phyloP scores from a whole-genome alignment of 1,140 invertebrate genomes.

The Maniola jurtina region DNA sequence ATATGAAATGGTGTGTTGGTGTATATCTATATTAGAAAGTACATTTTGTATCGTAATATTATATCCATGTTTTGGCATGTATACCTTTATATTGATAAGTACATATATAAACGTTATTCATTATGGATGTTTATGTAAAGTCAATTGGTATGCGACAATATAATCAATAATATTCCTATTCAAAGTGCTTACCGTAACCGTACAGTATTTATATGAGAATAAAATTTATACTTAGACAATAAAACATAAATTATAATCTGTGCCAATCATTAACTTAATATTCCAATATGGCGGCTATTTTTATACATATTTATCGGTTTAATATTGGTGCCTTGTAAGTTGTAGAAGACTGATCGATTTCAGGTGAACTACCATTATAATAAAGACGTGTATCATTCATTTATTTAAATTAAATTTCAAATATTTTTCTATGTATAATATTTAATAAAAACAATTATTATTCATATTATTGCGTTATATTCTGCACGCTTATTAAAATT shows the following conservation, averaged over 20 bases:
- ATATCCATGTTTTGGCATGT: not conserved
- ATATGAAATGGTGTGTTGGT: not conserved
- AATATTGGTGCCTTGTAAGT: slow-evolving; percentile 68
- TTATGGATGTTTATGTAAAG: not conserved
- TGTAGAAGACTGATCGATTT: slow-evolving; percentile 57
- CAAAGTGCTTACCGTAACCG: slow-evolving; percentile 11
- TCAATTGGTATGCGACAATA: not conserved
- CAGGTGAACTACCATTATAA: slow-evolving; percentile 30
- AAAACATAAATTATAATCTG: slow-evolving; percentile 26
- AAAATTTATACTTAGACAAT: slow-evolving; percentile 29
- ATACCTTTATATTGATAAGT: not conserved
- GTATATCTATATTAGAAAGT: not conserved
- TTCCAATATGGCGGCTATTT: slow-evolving; percentile 46
- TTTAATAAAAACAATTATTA: not conserved
- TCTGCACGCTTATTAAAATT: slow-evolving; percentile 43
- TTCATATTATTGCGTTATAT: slow-evolving; percentile 19
- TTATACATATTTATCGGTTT: slow-evolving; percentile 33
- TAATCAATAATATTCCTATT: slow-evolving; percentile 6
- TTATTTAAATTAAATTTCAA: slow-evolving; percentile 8
- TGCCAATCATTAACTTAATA: slow-evolving; percentile 46
- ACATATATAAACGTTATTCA: not conserved
- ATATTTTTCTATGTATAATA: slow-evolving; percentile 9
- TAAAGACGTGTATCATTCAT: slow-evolving; percentile 1
- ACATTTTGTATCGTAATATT: not conserved
- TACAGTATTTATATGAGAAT: slow-evolving; percentile 30